Conservation (phyloP, 2,113 vertebrate species). For the Nothocercus nigrocapillus region DNA sequence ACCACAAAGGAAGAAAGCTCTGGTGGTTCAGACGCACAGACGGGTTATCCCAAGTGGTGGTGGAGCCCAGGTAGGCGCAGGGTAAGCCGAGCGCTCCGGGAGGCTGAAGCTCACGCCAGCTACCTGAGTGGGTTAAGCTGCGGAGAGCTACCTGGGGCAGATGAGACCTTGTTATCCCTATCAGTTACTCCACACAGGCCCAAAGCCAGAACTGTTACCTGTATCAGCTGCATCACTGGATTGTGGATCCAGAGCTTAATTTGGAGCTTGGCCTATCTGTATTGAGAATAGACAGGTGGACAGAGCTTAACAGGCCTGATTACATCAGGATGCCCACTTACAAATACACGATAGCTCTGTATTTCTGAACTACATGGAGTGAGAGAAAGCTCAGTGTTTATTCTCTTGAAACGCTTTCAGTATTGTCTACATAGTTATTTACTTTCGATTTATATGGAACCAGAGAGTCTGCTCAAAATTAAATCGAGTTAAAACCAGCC, state of each 20-base stretch:
- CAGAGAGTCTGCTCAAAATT: neutral
- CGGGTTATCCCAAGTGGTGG: neutral
- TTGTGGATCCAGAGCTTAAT: neutral
- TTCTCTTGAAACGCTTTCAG: neutral
- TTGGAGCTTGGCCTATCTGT: too few relatives aligned
- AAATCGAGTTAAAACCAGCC: neutral
- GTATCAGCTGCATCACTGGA: accelerated
- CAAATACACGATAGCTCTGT: neutral
- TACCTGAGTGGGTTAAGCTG: accelerated
- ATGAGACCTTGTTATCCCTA: accelerated
- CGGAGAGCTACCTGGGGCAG: neutral
- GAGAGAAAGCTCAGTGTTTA: neutral
- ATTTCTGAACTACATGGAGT: neutral
- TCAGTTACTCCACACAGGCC: accelerated
- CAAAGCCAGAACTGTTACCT: neutral
- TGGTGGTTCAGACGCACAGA: accelerated
- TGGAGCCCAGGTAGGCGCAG: accelerated
- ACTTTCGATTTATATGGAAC: neutral
- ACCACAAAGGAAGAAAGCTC: neutral
- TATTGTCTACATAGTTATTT: neutral
- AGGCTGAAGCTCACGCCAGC: neutral
- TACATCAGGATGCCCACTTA: neutral
- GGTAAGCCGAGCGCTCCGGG: neutral
- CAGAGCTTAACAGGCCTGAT: neutral
- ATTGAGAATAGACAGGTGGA: neutral